Conservation (phyloP, 2,797 vertebrate species). For the Arnoldichthys spilopterus region DNA sequence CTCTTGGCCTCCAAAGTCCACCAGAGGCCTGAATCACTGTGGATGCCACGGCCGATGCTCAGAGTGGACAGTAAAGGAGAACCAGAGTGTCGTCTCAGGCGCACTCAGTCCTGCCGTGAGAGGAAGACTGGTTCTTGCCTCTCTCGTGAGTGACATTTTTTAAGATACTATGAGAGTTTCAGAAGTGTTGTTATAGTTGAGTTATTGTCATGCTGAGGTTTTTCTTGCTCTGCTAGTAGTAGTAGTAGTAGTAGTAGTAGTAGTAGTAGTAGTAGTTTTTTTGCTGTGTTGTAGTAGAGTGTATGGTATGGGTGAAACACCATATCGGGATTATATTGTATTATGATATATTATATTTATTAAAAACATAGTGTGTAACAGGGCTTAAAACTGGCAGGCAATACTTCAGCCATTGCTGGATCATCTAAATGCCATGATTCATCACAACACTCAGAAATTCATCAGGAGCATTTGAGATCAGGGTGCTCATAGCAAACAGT, state of each 20-base stretch:
- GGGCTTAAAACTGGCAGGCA: not conserved
- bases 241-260: too few relatives aligned
- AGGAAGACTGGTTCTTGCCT: constrained; percentile 68
- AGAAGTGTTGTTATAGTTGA: not conserved
- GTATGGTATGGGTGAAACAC: not conserved
- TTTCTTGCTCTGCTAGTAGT: too few relatives aligned
- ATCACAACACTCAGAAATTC: too few relatives aligned
- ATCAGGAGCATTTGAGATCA: too few relatives aligned
- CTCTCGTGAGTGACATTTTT: constrained; percentile 36
- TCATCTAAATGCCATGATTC: too few relatives aligned
- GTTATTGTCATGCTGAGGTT: not conserved
- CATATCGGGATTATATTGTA: not conserved
- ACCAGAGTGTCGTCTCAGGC: constrained; percentile 51
- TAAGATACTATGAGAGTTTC: not conserved
- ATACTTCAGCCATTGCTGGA: not conserved
- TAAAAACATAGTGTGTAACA: not conserved
- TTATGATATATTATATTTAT: not conserved
- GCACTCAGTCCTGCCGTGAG: constrained; percentile 58
- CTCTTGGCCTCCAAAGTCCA: constrained; percentile 79
- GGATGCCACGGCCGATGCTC: constrained; percentile 83
- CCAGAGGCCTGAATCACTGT: constrained; percentile 81
- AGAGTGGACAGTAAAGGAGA: constrained; percentile 62
- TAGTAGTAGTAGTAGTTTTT: too few relatives aligned
- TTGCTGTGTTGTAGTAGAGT: not conserved
- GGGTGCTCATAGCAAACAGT: too few relatives aligned